These are phyloP conservation scores for Atethmia centrago DNA, from an alignment of 2,888 invertebrate genomes.

Conservation along the genomic window DNA sequence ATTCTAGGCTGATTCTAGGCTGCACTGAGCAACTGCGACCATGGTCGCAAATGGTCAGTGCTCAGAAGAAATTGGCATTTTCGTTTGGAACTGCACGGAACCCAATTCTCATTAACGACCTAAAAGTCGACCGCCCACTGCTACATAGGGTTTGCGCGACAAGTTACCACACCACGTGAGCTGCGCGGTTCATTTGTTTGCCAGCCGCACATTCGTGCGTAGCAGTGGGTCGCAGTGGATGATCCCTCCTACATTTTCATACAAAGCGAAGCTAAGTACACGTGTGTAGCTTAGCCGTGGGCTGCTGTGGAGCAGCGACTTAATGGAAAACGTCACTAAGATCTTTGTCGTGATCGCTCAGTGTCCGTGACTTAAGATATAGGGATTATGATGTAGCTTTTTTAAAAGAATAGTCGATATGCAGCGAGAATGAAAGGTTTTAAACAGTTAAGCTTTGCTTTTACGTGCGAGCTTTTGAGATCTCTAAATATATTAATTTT, in stretches of 20 bases:
- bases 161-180: neutral
- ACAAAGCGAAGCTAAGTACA: neutral
- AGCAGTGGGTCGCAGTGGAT: neutral
- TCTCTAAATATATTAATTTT: constrained; percentile 32
- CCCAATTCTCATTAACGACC: neutral
- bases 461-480: constrained; percentile 26
- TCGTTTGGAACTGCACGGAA: neutral
- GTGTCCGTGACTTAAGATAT: neutral
- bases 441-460: neutral
- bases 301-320: neutral
- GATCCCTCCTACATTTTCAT: neutral
- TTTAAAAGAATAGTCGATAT: neutral
- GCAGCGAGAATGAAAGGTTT: neutral
- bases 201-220: neutral
- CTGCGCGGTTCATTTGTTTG: neutral
- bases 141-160: neutral
- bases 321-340: neutral
- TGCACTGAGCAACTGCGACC: neutral
- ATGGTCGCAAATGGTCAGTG: neutral
- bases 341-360: neutral
- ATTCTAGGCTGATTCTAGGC: neutral
- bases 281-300: neutral
- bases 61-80: neutral
- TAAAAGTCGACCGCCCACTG: neutral
- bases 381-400: neutral